Percentiles rank a stretch among this genome's conserved stretches.
Evolutionary conservation across 2,113 vertebrate genomes (phyloP).

Genomic region (Crocuta crocuta): DNA sequence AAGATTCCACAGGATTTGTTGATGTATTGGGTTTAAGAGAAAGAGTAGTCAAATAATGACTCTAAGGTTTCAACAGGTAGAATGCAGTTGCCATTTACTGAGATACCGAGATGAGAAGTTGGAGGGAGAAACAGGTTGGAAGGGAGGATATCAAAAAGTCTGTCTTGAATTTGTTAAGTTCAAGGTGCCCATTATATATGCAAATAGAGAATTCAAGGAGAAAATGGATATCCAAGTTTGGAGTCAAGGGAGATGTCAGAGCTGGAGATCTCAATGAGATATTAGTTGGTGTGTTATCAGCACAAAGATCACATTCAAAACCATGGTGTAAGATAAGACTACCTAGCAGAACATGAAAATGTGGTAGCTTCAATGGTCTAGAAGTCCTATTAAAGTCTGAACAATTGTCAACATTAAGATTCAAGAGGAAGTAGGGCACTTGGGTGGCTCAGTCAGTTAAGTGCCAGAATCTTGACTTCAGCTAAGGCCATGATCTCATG

Average conservation of each 20-base stretch:
- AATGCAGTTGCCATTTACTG: background rate
- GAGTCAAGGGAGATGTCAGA: background rate
- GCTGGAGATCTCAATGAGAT: background rate
- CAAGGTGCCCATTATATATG: background rate
- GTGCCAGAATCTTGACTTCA: too few relatives aligned
- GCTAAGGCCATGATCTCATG: too few relatives aligned
- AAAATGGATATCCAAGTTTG: background rate
- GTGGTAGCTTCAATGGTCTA: background rate
- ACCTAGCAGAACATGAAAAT: background rate
- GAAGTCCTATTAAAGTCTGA: background rate
- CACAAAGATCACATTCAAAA: background rate
- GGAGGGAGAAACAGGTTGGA: background rate
- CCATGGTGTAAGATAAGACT: background rate
- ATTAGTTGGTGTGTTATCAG: background rate
- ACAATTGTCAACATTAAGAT: background rate
- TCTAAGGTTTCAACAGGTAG: constrained; percentile 17
- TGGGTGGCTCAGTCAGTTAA: too few relatives aligned
- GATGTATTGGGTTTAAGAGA: constrained; percentile 6
- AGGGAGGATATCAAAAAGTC: background rate
- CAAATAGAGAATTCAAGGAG: background rate
- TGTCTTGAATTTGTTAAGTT: background rate
- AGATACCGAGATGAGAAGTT: constrained; percentile 6
- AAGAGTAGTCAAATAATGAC: background rate
- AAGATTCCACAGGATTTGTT: background rate
- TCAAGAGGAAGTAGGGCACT: background rate